These are phyloP conservation scores for Vulpes lagopus DNA, from an alignment of 2,113 vertebrate genomes.

Conservation along the genomic window DNA sequence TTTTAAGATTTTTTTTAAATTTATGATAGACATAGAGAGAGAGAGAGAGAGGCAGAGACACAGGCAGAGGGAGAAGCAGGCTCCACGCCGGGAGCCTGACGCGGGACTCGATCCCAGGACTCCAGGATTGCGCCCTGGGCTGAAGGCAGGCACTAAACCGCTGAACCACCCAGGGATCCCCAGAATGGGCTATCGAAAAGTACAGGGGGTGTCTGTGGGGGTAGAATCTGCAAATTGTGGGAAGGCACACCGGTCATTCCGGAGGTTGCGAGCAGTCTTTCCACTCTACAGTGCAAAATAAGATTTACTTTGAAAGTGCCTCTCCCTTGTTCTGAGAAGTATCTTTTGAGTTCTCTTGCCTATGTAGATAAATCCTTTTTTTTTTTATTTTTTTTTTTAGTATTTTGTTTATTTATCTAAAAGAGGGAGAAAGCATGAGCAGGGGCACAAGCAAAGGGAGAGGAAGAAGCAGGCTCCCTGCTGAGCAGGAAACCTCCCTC, in stretches of 20 bases:
- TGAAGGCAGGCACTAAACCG: no score
- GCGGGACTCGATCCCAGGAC: no score
- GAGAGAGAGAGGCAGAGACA: no score
- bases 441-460: not conserved
- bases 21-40: no score
- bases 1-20: no score
- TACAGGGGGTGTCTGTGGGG: not conserved
- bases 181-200: not conserved
- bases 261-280: not conserved
- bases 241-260: not conserved
- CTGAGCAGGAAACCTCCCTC: not conserved
- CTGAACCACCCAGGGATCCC: no score
- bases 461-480: not conserved
- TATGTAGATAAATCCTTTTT: not conserved
- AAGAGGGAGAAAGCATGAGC: not conserved
- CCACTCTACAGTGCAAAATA: not conserved
- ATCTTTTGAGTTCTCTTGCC: not conserved
- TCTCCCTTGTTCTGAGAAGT: not conserved
- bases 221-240: not conserved
- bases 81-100: no score
- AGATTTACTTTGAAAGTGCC: not conserved
- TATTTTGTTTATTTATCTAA: not conserved
- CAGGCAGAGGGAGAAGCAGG: no score
- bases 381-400: not conserved
- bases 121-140: no score